Conservation (phyloP, 2,888 invertebrate species). For the Protonemura montana region DNA sequence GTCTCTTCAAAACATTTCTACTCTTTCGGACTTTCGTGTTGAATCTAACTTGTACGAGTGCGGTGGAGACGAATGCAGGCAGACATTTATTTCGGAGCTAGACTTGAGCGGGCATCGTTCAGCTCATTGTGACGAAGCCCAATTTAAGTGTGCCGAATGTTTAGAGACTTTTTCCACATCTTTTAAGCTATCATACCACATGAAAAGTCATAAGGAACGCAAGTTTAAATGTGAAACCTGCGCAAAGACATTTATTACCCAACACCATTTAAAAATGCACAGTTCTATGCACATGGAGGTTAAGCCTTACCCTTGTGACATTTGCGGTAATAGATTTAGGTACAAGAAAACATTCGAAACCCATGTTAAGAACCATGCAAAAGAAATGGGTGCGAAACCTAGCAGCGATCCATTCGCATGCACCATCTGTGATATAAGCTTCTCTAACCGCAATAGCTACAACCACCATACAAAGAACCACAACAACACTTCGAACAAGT, state of each 20-base stretch:
- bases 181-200: slow-evolving; percentile 54
- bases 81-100: background rate
- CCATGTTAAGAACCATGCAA: slow-evolving; percentile 44
- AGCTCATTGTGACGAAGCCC: slow-evolving; percentile 9
- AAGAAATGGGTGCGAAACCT: slow-evolving; percentile 23
- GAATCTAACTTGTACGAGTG: slow-evolving; percentile 28
- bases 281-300: slow-evolving; percentile 43
- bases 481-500: slow-evolving; percentile 50
- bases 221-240: slow-evolving; percentile 60
- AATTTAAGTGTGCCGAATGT: slow-evolving; percentile 35
- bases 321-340: slow-evolving; percentile 45
- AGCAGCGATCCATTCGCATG: slow-evolving; percentile 37
- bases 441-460: slow-evolving; percentile 34
- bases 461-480: slow-evolving; percentile 36
- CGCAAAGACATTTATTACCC: slow-evolving; percentile 63
- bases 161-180: slow-evolving; percentile 41
- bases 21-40: slow-evolving; percentile 26
- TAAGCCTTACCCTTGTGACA: slow-evolving; percentile 44
- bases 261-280: slow-evolving; percentile 44
- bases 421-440: slow-evolving; percentile 32
- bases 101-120: background rate
- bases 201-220: slow-evolving; percentile 64
- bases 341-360: slow-evolving; percentile 58
- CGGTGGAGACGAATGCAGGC: slow-evolving; percentile 7
- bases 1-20: slow-evolving; percentile 19